These are phyloP conservation scores for Pachycephala philippinensis DNA, from an alignment of 2,113 vertebrate genomes.

Conservation along the genomic window DNA sequence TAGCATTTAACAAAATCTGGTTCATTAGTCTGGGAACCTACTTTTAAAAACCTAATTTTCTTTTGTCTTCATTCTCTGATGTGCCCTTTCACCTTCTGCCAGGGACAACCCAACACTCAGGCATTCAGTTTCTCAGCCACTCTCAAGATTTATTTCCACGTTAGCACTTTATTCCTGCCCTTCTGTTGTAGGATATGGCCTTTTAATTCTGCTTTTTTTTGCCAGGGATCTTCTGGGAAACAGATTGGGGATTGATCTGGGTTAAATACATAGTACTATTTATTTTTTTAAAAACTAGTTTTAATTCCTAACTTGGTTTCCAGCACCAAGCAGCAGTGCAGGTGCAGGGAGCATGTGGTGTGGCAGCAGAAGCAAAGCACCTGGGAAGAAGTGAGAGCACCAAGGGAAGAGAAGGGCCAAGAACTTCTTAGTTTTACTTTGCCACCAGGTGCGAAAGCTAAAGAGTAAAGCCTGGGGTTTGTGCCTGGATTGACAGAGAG, in stretches of 20 bases:
- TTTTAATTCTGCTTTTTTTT: neutral
- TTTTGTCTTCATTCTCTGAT: neutral
- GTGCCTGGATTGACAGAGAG: neutral
- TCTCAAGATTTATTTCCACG: neutral
- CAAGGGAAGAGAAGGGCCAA: neutral
- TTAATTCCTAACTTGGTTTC: neutral
- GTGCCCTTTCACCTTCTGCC: neutral
- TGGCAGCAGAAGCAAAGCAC: fast-evolving
- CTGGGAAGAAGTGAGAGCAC: neutral
- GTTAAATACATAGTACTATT: neutral
- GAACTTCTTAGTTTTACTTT: neutral
- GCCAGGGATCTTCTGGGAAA: neutral
- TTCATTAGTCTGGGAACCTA: neutral
- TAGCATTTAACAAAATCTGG: neutral
- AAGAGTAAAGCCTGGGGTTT: neutral
- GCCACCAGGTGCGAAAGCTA: neutral
- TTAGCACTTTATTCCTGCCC: neutral
- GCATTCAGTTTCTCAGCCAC: neutral
- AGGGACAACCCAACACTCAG: neutral
- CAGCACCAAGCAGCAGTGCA: neutral
- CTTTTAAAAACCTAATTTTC: neutral
- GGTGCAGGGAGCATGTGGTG: neutral
- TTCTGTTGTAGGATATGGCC: neutral
- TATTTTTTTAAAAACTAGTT: neutral
- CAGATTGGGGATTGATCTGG: fast-evolving